These are phyloP conservation scores for Nipponia nippon DNA, from an alignment of 2,113 vertebrate species.

Conservation along the genomic window DNA sequence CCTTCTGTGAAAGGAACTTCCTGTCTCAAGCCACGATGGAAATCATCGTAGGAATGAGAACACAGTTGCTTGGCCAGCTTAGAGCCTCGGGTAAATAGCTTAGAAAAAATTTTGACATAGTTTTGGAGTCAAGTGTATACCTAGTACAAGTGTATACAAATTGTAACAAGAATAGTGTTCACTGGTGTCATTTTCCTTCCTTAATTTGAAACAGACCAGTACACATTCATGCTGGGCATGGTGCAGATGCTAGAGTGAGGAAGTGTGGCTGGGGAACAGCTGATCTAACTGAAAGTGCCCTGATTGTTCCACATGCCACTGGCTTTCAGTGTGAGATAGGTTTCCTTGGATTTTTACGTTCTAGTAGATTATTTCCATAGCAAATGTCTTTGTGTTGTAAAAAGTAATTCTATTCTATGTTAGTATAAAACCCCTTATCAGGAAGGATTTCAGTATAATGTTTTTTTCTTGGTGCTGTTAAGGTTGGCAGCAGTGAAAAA, in stretches of 20 bases:
- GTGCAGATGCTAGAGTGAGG: not conserved
- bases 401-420: not conserved
- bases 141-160: not conserved
- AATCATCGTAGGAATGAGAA: conserved; percentile 92
- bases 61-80: conserved; percentile 91
- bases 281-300: not conserved
- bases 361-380: not conserved
- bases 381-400: not conserved
- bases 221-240: not conserved
- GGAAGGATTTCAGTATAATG: not conserved
- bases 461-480: not conserved
- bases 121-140: not conserved
- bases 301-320: not conserved
- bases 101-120: not conserved
- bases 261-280: not conserved
- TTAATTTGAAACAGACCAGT: not conserved
- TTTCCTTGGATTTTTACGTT: not conserved
- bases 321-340: not conserved
- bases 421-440: not conserved
- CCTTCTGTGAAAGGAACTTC: conserved; percentile 95
- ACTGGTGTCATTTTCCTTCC: not conserved
- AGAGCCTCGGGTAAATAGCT: conserved; percentile 86
- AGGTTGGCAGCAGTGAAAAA: not conserved
- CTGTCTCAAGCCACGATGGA: conserved; percentile 95
- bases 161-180: not conserved